Base-by-base conservation (phyloP, 2,797 vertebrate genomes). In the Pelodytes ibericus region DNA sequence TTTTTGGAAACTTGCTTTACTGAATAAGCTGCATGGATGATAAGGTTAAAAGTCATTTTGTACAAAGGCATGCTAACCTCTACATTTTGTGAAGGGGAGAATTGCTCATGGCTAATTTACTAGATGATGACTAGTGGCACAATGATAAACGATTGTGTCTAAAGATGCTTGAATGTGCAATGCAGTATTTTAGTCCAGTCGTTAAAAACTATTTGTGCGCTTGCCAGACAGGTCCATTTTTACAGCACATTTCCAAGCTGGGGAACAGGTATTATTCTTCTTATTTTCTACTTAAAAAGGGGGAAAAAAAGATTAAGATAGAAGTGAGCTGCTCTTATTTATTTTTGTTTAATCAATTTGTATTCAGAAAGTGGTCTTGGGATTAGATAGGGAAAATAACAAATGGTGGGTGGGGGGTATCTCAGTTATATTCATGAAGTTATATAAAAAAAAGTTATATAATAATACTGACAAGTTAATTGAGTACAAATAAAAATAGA, bases 31-130 rank as follows among this genome's bases (percentile, higher is more conserved):
- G 2, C 27, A 22, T 62, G 24, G 10, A 20, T n/a, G 63, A 47
- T 51, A 73, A 36, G 44, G 53, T 20, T 56, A 60, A 60, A 49
- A 68, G 57, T 64, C 49, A 57, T 26, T 70, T 71, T 33, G 63
- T 47, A 77, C 53, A 51, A 36, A 65, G 61, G 65, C 63, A 71
- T 66, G 62, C 80, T 72, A 5, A 76, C 62, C 74, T 76, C 51
- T 63, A 74, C 33, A 57, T 47, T 7, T 74, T 31, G 8, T 78
- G 39, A 63, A 57, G 64, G 22, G n/a, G 36, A 71, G 30, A 71
- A 47, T 62, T 91, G 87, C 86, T 90, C 90, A 89, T 88, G 88
- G 87, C 88, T 92, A 93, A 94, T 92, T 93, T 93, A 91, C 84
- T 86, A 90, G 73, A 89, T 88, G 86, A 90, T 91, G 88, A 88